Conservation (phyloP, 2,113 vertebrate species). For the Semicossyphus pulcher region DNA sequence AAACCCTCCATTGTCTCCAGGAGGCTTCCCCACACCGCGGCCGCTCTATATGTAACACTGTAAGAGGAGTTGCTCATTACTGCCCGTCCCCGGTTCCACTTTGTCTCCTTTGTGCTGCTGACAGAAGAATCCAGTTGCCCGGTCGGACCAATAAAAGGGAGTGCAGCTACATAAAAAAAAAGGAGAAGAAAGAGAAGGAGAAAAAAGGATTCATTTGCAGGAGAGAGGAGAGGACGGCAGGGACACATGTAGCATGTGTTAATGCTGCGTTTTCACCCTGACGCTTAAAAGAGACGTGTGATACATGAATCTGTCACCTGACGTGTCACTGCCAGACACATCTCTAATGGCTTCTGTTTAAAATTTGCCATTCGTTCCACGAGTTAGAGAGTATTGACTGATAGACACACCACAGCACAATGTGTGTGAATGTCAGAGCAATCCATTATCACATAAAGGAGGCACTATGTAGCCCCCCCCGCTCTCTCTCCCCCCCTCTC, state of each 20-base stretch:
- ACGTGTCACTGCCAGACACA: conserved; percentile 14
- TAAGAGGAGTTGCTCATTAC: conserved; percentile 82
- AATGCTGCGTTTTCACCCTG: neutral
- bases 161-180: conserved; percentile 31
- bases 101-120: conserved; percentile 77
- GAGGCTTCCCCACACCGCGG: conserved; percentile 66
- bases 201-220: conserved; percentile 47
- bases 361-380: conserved; percentile 52
- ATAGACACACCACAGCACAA: conserved; percentile 64
- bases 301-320: conserved; percentile 30
- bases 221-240: conserved; percentile 20
- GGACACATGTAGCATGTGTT: conserved; percentile 14
- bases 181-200: conserved; percentile 7
- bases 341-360: conserved; percentile 44
- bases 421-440: conserved; percentile 75
- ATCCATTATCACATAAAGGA: conserved; percentile 79
- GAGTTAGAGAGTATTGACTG: conserved; percentile 57
- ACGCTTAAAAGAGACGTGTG: neutral
- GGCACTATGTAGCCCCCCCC: conserved; percentile 62
- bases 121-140: conserved; percentile 74
- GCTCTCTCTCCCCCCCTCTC: conserved; percentile 18
- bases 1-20: conserved; percentile 76
- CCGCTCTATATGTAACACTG: conserved; percentile 77
- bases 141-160: conserved; percentile 66
- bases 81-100: conserved; percentile 66